phyloP scores from a whole-genome alignment of 2,888 invertebrate species.

The Cephus spinipes region DNA sequence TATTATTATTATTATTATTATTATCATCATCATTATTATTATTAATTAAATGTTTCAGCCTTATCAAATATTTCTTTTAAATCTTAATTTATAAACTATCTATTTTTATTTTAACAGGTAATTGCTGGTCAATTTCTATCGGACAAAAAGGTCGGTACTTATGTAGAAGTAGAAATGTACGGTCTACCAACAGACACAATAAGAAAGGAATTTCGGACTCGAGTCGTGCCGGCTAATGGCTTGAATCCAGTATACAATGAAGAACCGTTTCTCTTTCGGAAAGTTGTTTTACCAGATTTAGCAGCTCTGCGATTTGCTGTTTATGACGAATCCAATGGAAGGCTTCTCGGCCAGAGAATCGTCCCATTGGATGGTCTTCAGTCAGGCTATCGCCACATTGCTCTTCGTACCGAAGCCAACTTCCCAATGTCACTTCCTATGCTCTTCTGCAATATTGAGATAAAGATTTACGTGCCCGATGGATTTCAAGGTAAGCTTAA shows the following conservation, averaged over 20 bases:
- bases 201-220: conserved; percentile 95
- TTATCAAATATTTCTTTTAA: neutral
- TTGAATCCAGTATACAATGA: conserved; percentile 99
- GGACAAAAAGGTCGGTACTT: conserved; percentile 98
- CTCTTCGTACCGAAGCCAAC: conserved; percentile 97
- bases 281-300: conserved; percentile 97
- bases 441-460: conserved; percentile 98
- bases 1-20: conserved; percentile 26
- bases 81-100: neutral
- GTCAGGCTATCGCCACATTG: conserved; percentile 97
- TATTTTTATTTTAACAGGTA: conserved; percentile 70
- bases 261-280: conserved; percentile 97
- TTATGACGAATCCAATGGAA: conserved; percentile 94
- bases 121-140: conserved; percentile 99
- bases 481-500: conserved; percentile 87
- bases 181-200: conserved; percentile 98
- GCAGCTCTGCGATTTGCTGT: conserved; percentile 98
- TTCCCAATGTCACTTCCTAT: conserved; percentile 99
- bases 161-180: conserved; percentile 99
- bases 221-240: conserved; percentile 97
- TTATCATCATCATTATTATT: neutral
- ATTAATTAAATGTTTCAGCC: neutral
- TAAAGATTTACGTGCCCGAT: conserved; percentile 99
- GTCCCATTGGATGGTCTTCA: conserved; percentile 97
- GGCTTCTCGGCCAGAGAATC: conserved; percentile 96